Evolutionary conservation across 2,888 invertebrate genomes (phyloP), one percentile per base, ranked within the genome.

Genomic region (Timema podura): DNA sequence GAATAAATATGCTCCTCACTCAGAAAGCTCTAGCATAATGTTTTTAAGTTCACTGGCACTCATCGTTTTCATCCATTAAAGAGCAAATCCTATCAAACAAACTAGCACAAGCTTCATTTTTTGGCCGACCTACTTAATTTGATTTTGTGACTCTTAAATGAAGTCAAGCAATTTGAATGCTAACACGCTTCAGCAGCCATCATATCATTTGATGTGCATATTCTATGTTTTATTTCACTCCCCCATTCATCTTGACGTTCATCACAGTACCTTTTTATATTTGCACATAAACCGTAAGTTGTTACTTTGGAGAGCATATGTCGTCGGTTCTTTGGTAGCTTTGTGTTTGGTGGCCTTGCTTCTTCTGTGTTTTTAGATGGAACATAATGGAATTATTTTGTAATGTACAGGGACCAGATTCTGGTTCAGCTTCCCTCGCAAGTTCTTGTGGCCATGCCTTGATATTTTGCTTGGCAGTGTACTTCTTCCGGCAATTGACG

Each of bases 281-380:
- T 16, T 61, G 44, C 44, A 61, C 61, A 61, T 45, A 61, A 16
- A 45, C 44, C 61, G 30, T 3, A 61, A 61, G 44, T 30, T n/a
- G n/a, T n/a, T 10, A 61, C 61, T 61, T 61, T 61, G 44, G 16
- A 61, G n/a, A n/a, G n/a, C n/a, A n/a, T n/a, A n/a, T n/a, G n/a
- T 61, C 61, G 44, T 61, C 61, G 10, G 44, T 61, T 61, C 61
- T 61, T 61, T 30, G 61, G 61, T 8, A 61, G 61, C n/a, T n/a
- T n/a, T n/a, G n/a, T n/a, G n/a, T n/a, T n/a, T n/a, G n/a, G n/a
- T n/a, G n/a, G n/a, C 61, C 30, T 45, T 30, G 44, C 61, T 61
- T 61, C 61, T 44, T 30, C 45, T 61, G 61, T 6, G 61, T n/a
- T 61, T 61, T 61, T 5, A 44, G 45, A 61, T 13, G 16, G 44